A percentile compares a stretch with the other conserved stretches of the same genome.
Conservation (phyloP, 1,140 invertebrate species). For the Sesamia nonagrioides region DNA sequence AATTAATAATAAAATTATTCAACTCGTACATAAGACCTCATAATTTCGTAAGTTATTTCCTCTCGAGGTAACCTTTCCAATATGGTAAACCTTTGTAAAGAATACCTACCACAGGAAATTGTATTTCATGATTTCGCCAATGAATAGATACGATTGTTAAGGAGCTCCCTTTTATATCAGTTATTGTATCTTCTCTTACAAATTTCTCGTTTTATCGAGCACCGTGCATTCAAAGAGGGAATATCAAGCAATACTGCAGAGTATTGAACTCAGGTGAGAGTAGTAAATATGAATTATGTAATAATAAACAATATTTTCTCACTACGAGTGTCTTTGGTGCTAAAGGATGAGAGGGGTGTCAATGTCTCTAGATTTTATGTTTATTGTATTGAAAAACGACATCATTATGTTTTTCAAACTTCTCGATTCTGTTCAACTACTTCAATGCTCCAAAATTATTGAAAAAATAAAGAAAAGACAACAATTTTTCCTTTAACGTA, state of each 20-base stretch:
- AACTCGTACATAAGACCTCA: slow-evolving; percentile 10
- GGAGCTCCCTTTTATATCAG: slow-evolving; percentile 65
- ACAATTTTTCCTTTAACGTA: background rate
- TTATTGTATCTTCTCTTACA: slow-evolving; percentile 71
- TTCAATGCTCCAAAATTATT: background rate
- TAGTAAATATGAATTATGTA: slow-evolving; percentile 54
- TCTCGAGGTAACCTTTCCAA: slow-evolving; percentile 34
- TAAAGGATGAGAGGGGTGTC: slow-evolving; percentile 6
- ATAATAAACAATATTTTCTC: slow-evolving; percentile 43
- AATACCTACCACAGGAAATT: slow-evolving; percentile 51
- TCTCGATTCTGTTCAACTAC: background rate
- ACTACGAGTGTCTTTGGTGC: slow-evolving; percentile 2
- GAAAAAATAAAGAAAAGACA: background rate
- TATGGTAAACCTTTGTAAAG: slow-evolving; percentile 34
- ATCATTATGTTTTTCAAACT: background rate
- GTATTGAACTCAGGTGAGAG: slow-evolving; percentile 48
- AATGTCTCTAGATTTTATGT: slow-evolving; percentile 4
- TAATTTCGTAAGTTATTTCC: slow-evolving; percentile 32
- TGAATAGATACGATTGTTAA: slow-evolving; percentile 74
- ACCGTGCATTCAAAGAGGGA: slow-evolving; percentile 65
- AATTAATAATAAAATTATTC: background rate
- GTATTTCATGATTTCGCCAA: slow-evolving; percentile 68
- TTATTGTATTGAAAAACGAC: slow-evolving; percentile 5
- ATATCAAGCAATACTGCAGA: slow-evolving; percentile 64
- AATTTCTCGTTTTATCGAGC: slow-evolving; percentile 65